Percentiles rank a stretch among this genome's conserved stretches.
These are phyloP conservation scores for Rhamnusium bicolor DNA, from an alignment of 2,888 invertebrate genomes.

Conservation along the genomic window DNA sequence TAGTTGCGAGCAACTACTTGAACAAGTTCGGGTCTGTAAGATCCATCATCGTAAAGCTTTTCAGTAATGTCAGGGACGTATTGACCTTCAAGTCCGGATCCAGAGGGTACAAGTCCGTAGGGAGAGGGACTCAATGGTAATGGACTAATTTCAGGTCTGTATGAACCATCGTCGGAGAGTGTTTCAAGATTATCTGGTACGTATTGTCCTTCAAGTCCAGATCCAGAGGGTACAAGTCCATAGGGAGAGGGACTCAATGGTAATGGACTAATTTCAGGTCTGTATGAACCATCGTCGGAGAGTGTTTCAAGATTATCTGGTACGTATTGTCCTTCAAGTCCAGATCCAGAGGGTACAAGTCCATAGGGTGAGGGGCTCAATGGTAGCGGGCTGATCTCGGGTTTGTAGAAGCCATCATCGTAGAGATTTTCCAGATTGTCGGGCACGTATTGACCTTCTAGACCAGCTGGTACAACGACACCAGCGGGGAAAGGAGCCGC, in stretches of 20 bases:
- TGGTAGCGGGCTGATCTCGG: conserved; percentile 51
- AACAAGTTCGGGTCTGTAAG: conserved; percentile 57
- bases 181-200: not conserved
- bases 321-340: conserved; percentile 61
- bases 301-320: conserved; percentile 60
- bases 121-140: conserved; percentile 53
- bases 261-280: not conserved
- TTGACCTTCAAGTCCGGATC: conserved; percentile 61
- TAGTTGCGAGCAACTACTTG: not conserved
- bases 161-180: conserved; percentile 36
- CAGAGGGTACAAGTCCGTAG: conserved; percentile 54
- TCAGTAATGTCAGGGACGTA: conserved; percentile 61
- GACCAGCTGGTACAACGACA: conserved; percentile 52
- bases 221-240: conserved; percentile 40
- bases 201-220: conserved; percentile 51
- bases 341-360: conserved; percentile 56
- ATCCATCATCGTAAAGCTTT: conserved; percentile 61
- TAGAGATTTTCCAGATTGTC: conserved; percentile 11
- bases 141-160: conserved; percentile 55
- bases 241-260: not conserved
- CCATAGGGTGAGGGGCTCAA: conserved; percentile 53
- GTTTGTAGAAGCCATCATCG: conserved; percentile 52
- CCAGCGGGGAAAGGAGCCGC: conserved; percentile 35
- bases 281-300: conserved; percentile 61
- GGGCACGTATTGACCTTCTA: conserved; percentile 45